Evolutionary conservation across 2,888 invertebrate species (phyloP).

Genomic region (Megaustenia siamemsis): DNA sequence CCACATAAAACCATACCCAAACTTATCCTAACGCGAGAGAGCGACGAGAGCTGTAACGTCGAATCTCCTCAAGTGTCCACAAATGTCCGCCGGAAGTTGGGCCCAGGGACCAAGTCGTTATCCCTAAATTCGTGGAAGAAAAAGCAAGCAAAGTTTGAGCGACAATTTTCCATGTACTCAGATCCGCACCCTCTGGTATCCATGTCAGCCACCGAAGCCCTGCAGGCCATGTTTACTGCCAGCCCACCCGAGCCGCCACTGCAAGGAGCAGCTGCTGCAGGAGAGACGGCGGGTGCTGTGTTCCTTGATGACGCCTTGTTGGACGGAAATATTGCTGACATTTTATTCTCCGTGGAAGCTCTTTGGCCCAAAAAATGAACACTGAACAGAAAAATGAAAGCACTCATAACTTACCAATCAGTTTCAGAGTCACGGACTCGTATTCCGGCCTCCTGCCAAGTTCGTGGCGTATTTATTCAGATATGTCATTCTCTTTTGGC

Average conservation of each 20-base stretch:
- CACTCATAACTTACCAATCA: no score
- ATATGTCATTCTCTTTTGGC: no score
- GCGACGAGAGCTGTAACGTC: slow-evolving; percentile 5
- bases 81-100: not conserved
- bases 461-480: no score
- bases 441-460: no score
- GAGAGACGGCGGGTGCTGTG: not conserved
- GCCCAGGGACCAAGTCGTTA: not conserved
- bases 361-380: slow-evolving; percentile 64
- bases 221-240: not conserved
- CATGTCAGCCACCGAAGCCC: not conserved
- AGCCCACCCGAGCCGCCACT: not conserved
- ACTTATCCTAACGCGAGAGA: slow-evolving; percentile 27
- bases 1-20: slow-evolving; percentile 31
- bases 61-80: not conserved
- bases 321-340: slow-evolving; percentile 69
- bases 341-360: slow-evolving; percentile 69
- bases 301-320: slow-evolving; percentile 67
- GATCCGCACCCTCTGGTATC: not conserved
- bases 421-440: no score
- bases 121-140: not conserved
- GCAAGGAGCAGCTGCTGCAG: not conserved
- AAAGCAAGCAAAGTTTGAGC: slow-evolving; percentile 13
- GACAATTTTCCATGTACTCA: slow-evolving; percentile 21
- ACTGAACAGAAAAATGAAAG: not conserved